Conservation (phyloP, 2,797 vertebrate genomes). For the Neomorphus geoffroyi region DNA sequence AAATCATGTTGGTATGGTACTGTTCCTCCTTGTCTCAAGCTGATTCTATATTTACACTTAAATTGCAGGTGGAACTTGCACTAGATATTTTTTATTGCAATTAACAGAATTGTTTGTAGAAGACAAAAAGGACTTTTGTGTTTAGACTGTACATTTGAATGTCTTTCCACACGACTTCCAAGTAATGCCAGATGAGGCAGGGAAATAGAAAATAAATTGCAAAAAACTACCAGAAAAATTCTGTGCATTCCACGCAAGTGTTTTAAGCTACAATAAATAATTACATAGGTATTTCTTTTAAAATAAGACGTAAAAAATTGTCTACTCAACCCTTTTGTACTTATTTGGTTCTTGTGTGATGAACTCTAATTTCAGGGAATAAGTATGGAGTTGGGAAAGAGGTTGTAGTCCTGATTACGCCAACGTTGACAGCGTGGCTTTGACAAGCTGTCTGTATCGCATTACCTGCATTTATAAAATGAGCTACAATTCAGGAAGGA, state of each 20-base stretch:
- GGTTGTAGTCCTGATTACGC: background rate
- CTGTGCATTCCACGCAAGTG: background rate
- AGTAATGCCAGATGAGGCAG: background rate
- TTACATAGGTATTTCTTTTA: background rate
- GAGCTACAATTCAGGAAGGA: background rate
- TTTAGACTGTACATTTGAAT: background rate
- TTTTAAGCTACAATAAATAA: background rate
- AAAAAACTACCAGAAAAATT: background rate
- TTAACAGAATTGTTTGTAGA: background rate
- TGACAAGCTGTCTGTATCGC: background rate
- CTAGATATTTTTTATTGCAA: background rate
- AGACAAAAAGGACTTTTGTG: background rate
- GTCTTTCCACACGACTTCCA: background rate
- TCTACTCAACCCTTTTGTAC: background rate
- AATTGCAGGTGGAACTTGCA: background rate
- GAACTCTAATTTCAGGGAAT: background rate
- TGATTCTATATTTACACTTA: background rate
- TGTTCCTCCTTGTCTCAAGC: background rate
- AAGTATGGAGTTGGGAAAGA: background rate
- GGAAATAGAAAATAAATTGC: background rate
- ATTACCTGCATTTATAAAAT: background rate
- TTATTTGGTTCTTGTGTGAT: background rate
- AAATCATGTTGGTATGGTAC: background rate
- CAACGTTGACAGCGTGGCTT: background rate
- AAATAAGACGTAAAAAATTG: background rate